Percentiles rank a stretch among this genome's conserved stretches.
Evolutionary conservation across 1,140 invertebrate species (phyloP).

Genomic region (Latrodectus geometricus): DNA sequence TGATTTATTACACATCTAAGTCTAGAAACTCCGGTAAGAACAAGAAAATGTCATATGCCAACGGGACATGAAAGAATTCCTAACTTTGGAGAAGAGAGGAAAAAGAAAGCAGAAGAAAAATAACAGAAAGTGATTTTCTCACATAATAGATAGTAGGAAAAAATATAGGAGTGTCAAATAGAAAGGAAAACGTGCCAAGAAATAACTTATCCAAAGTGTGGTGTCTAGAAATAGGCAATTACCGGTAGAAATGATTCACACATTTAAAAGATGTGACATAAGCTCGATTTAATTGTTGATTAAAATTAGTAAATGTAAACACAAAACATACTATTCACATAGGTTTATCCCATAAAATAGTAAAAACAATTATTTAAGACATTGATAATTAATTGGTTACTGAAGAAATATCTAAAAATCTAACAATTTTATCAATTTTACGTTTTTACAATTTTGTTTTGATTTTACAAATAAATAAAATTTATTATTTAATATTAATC

Average conservation of each 20-base stretch:
- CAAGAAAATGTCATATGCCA: constrained; percentile 51
- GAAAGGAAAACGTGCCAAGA: constrained; percentile 22
- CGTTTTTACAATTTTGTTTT: too few species aligned
- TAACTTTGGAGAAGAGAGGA: constrained; percentile 8
- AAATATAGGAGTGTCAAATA: constrained; percentile 8
- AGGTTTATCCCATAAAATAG: too few species aligned
- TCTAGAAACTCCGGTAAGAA: constrained; percentile 11
- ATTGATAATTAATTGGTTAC: too few species aligned
- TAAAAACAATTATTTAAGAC: too few species aligned
- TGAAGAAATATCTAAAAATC: too few species aligned
- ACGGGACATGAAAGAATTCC: constrained; percentile 27
- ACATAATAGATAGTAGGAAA: constrained; percentile 8
- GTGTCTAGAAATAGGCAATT: constrained; percentile 10
- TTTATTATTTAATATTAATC: too few species aligned
- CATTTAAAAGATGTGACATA: background rate
- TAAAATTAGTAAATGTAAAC: too few species aligned
- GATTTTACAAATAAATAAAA: too few species aligned
- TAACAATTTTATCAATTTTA: too few species aligned
- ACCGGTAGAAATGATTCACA: constrained; percentile 8
- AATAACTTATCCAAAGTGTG: constrained; percentile 6
- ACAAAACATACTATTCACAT: too few species aligned
- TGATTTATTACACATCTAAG: constrained; percentile 43
- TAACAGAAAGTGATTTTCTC: background rate
- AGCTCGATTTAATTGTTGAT: too few species aligned
- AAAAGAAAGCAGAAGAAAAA: constrained; percentile 36